Percentiles rank a stretch among this genome's conserved stretches.
phyloP scores from a whole-genome alignment of 2,888 invertebrate species.

The Orthonevra nobilis region DNA sequence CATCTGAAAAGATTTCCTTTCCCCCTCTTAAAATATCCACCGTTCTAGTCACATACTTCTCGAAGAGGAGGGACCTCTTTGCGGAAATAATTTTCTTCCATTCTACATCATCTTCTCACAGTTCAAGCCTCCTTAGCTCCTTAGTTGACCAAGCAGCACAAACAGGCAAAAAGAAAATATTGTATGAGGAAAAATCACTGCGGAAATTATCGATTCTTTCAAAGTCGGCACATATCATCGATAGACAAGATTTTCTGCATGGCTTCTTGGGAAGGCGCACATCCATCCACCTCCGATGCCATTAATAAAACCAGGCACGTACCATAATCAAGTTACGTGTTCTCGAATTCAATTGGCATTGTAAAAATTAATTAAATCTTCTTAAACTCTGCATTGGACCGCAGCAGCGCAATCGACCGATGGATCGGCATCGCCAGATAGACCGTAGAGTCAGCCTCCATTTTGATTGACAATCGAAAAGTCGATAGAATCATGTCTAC shows the following conservation, averaged over 20 bases:
- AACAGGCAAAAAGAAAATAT: slow-evolving; percentile 4
- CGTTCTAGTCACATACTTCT: slow-evolving; percentile 31
- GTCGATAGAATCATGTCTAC: slow-evolving; percentile 39
- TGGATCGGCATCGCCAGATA: slow-evolving; percentile 11
- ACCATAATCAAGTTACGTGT: slow-evolving; percentile 70
- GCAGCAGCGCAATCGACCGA: slow-evolving; percentile 23
- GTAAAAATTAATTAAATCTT: slow-evolving; percentile 70
- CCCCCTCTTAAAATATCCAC: not conserved
- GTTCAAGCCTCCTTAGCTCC: not conserved
- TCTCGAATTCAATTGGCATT: slow-evolving; percentile 71
- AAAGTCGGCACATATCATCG: slow-evolving; percentile 11
- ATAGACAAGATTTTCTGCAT: slow-evolving; percentile 60
- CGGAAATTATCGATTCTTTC: slow-evolving; percentile 63
- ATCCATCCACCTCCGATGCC: slow-evolving; percentile 16
- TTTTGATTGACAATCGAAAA: slow-evolving; percentile 66
- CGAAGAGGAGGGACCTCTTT: slow-evolving; percentile 39
- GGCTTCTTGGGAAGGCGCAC: slow-evolving; percentile 54
- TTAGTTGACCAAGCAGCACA: slow-evolving; percentile 34
- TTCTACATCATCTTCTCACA: not conserved
- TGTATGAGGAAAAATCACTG: slow-evolving; percentile 54
- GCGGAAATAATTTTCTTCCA: slow-evolving; percentile 65
- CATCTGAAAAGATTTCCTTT: slow-evolving; percentile 55
- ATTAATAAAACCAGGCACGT: slow-evolving; percentile 68
- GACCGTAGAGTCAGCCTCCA: slow-evolving; percentile 37
- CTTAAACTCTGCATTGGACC: slow-evolving; percentile 63